Conservation (phyloP, 1,140 invertebrate species). For the Dolichoris vasculosae region DNA sequence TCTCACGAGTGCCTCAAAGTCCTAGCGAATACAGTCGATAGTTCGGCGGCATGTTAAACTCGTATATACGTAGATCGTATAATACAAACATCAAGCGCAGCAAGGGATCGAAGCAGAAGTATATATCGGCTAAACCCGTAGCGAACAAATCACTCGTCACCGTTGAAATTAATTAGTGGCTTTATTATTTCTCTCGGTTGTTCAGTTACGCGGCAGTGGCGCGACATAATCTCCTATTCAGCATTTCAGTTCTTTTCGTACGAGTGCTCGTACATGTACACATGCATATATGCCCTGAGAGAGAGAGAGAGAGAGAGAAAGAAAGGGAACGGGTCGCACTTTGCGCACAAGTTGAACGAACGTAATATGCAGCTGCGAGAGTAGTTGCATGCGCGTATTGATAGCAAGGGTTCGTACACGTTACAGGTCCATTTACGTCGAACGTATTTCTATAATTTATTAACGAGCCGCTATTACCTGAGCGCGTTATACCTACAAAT, state of each 20-base stretch:
- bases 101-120: neutral
- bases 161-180: conserved; percentile 33
- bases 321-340: neutral
- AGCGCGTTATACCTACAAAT: conserved; percentile 29
- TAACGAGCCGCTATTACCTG: conserved; percentile 6
- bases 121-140: neutral
- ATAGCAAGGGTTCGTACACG: conserved; percentile 16
- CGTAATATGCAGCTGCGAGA: neutral
- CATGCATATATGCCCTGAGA: neutral
- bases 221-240: neutral
- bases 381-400: conserved; percentile 12
- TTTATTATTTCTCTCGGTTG: conserved; percentile 32
- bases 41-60: neutral
- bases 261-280: neutral
- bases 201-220: neutral
- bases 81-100: neutral
- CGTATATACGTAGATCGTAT: neutral
- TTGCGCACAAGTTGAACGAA: neutral
- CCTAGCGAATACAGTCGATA: neutral
- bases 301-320: neutral
- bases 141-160: conserved; percentile 28
- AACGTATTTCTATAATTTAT: conserved; percentile 54
- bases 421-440: conserved; percentile 40
- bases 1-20: neutral
- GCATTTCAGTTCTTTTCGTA: neutral